Base-by-base conservation (phyloP, 1,140 invertebrate species). In the Meteorus sp. region DNA sequence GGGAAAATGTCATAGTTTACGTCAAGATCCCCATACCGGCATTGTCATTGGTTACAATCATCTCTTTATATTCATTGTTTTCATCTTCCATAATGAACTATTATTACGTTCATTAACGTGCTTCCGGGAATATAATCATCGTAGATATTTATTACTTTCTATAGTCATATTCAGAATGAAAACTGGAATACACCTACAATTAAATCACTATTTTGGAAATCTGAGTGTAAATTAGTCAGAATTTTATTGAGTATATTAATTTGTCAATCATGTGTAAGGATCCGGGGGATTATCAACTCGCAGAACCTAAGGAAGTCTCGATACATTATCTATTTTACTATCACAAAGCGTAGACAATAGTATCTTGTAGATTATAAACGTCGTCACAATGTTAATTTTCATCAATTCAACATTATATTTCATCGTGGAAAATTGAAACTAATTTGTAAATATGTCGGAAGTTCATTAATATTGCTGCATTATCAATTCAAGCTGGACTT, bases 401-500 rank as follows among this genome's bases (percentile, higher is more conserved):
- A n/a, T n/a, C n/a, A n/a, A n/a, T n/a, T n/a, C n/a, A 19, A 39
- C 13, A 22, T 27, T 44, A 15, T 27, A 20, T 43, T 43, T 23
- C 41, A 43, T 17, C 23, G 17, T 35, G 27, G 25, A 25, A 8
- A 23, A 8, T 8, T 23, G 5, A 44, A 43, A 15, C 6, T 23
- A 11, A 17, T 3, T 35, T 23, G 37, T 25, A 31, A 52, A 41
- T 44, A 11, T 15, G 3, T 25, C 22, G 17, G 56, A 56, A n/a
- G n/a, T n/a, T n/a, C n/a, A n/a, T n/a, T n/a, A 55, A 60, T 25
- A 23, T 22, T 57, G 23, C 63, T 50, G 31, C n/a, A 35, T 33
- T 33, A 58, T 60, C 25, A 39, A 77, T 77, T 60, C 67, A 85
- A 84, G 83, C 71, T 83, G 82, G 66, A n/a, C 79, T 83, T 17